Conservation (phyloP, 2,888 invertebrate genomes). For the Cheilosia urbana region DNA sequence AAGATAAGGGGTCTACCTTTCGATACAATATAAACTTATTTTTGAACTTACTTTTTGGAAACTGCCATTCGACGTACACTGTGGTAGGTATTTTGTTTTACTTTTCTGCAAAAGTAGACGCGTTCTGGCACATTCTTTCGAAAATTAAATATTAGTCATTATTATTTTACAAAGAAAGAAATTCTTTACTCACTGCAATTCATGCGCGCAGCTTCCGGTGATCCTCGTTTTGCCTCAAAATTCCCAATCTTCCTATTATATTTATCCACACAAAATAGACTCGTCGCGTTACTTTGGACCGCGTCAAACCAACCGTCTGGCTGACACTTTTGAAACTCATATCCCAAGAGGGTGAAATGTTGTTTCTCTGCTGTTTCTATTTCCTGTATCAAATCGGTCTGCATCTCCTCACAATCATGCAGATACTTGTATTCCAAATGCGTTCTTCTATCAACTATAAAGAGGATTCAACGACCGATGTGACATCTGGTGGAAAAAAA, state of each 20-base stretch:
- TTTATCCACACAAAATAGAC: constrained; percentile 86
- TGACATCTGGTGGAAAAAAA: not conserved
- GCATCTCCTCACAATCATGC: constrained; percentile 83
- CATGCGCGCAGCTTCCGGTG: constrained; percentile 84
- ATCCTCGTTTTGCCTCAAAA: constrained; percentile 84
- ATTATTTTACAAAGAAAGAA: not conserved
- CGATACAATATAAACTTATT: not conserved
- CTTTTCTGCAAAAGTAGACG: constrained; percentile 83
- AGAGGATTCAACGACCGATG: not conserved
- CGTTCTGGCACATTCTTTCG: constrained; percentile 87
- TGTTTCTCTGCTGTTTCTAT: constrained; percentile 79
- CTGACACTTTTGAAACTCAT: constrained; percentile 84
- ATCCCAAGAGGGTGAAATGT: constrained; percentile 80
- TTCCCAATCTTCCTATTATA: constrained; percentile 85
- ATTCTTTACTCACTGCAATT: constrained; percentile 86
- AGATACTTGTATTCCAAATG: constrained; percentile 82
- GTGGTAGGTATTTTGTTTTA: constrained; percentile 84
- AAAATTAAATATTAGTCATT: constrained; percentile 11
- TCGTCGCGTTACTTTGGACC: constrained; percentile 81
- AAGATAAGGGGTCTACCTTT: not conserved
- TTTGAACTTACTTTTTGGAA: constrained; percentile 82
- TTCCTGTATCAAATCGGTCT: constrained; percentile 79
- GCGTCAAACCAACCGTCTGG: constrained; percentile 85
- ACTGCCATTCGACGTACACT: constrained; percentile 87
- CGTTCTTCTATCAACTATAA: constrained; percentile 81